Evolutionary conservation across 1,140 invertebrate genomes (phyloP).

Genomic region (Drosophila funebris): DNA sequence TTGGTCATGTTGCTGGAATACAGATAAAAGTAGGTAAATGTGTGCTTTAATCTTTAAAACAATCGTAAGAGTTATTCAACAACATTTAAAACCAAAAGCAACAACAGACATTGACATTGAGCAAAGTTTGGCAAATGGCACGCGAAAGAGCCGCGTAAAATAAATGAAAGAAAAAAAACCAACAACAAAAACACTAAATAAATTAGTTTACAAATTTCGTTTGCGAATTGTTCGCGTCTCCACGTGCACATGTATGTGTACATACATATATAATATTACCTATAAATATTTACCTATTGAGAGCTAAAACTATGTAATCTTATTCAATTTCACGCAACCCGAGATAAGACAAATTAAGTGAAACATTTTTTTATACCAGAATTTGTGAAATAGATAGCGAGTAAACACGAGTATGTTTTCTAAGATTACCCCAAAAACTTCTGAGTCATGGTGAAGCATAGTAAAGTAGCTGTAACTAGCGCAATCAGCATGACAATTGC

Average conservation of each 20-base stretch:
- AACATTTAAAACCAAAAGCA: slow-evolving; percentile 9
- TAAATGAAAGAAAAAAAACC: slow-evolving; percentile 14
- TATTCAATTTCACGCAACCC: slow-evolving; percentile 3
- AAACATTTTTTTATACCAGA: slow-evolving; percentile 6
- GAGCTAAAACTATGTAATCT: slow-evolving; percentile 15
- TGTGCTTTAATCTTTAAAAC: slow-evolving; percentile 29
- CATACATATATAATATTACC: slow-evolving; percentile 1
- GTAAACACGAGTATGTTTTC: background rate
- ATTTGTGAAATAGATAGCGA: slow-evolving; percentile 11
- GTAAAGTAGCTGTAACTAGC: background rate
- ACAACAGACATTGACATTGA: slow-evolving; percentile 71
- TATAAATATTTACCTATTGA: background rate
- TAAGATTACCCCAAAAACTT: slow-evolving; percentile 7
- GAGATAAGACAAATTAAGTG: slow-evolving; percentile 12
- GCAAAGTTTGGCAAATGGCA: slow-evolving; percentile 61
- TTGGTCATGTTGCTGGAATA: slow-evolving; percentile 3
- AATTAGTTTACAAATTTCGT: background rate
- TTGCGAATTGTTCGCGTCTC: background rate
- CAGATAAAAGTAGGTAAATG: slow-evolving; percentile 22
- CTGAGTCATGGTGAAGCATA: slow-evolving; percentile 37
- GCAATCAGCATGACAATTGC: slow-evolving; percentile 17
- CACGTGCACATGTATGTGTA: background rate
- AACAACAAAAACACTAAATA: no score
- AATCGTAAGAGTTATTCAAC: slow-evolving; percentile 4
- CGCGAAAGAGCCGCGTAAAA: slow-evolving; percentile 40